Evolutionary conservation across 2,113 vertebrate species (phyloP), one percentile per base, ranked within the genome.

Genomic region (Chroicocephalus ridibundus): DNA sequence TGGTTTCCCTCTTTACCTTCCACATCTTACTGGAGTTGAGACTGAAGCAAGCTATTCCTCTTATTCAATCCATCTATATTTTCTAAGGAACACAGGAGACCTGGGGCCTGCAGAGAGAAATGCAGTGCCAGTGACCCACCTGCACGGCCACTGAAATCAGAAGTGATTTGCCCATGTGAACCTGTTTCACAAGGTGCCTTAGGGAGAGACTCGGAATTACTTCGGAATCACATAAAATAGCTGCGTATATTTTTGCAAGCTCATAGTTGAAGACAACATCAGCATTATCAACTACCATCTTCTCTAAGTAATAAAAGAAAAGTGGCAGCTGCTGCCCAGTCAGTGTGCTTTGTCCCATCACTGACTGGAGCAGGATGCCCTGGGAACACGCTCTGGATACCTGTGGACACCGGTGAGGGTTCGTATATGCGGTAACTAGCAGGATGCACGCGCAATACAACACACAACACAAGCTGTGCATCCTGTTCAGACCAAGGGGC

Each of bases 371-470:
- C 36, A 44, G 54, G 27, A 51, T 65, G 40, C n/a, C 80, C 82
- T 62, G 32, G 64, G 60, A 94, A 54, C 40, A 42, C 0, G 0
- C 25, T 64, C 36, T 75, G 57, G 25, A 13, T 10, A 10, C 24
- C 36, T 34, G 3, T 0, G 10, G 22, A 80, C 34, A 15, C 61
- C 27, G 6, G 6, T 15, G 10, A 55, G 17, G 25, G 72, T n/a
- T 83, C 11, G 2, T 4, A 5, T 0, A 0, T 7, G 20, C 42
- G 66, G 38, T 18, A 88, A 66, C 20, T 60, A 77, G 24, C 0
- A 3, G 46, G 46, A n/a, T 19, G 34, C 34, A 86, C 29, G 1
- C 16, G 46, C 6, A 57, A 5, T 2, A 20, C 4, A 15, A 61
- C 0, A 1, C 12, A 20, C 4, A 15, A 61, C 0, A 1, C 12